Evolutionary conservation across 1,140 invertebrate species (phyloP), one percentile per base, ranked within the genome.

Genomic region (Saxidomus purpurata): DNA sequence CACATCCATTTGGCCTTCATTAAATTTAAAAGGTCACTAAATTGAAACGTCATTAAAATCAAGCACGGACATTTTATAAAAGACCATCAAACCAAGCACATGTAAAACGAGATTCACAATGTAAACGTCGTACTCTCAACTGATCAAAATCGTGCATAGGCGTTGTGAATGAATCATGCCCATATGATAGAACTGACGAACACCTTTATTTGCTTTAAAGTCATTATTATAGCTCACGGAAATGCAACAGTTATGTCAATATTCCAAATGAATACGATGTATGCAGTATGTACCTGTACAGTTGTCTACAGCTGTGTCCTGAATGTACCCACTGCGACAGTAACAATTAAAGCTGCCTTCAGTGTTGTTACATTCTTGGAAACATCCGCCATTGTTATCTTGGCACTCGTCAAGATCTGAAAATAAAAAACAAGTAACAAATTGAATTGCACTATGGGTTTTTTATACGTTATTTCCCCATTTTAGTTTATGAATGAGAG

Each of bases 361-460:
- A 19, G 90, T 91, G 74, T 93, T 93, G 15, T 81, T 80, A 87
- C 93, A 93, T 22, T 61, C 31, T 19, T 92, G 90, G 8, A 69
- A 25, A 77, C 92, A 92, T 0, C 55, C 69, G 28, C 52, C 43
- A 0, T 34, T 83, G 31, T 61, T 52, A 69, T 87, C 81, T 19
- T 55, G 22, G 82, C 87, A 89, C 31, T 92, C 90, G 38, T 91
- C 74, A 38, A 84, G 40, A 85, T 91, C 90, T 91, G n/a, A 49
- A 89, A 6, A 80, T 34, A 80, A 28, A 80, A 3, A 55, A 31
- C 0, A 31, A 79, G 19, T n/a, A n/a, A n/a, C n/a, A n/a, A n/a
- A n/a, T n/a, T n/a, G n/a, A 52, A 19, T 11, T 52, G 19, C 19
- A 9, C 47, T 52, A 19, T 11, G 47, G 9, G 9, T 52, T 52